Evolutionary conservation across 2,113 vertebrate species (phyloP).

Genomic region (Pteropus alecto): DNA sequence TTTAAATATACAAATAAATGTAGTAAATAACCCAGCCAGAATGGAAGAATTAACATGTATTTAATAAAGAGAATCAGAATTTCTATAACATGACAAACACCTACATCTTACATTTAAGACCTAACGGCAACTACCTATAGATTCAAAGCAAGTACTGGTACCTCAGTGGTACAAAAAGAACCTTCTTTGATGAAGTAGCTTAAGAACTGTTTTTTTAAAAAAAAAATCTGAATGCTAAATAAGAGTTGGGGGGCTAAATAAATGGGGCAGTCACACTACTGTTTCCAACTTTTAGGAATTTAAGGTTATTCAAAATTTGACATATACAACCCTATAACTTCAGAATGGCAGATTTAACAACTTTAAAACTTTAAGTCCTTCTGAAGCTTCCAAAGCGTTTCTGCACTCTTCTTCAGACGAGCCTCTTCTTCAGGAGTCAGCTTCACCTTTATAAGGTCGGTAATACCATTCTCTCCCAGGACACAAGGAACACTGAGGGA

Average conservation of each 20-base stretch:
- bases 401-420: conserved; percentile 90
- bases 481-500: conserved; percentile 95
- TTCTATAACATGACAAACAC: not conserved
- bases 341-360: not conserved
- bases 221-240: not conserved
- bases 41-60: not conserved
- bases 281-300: not conserved
- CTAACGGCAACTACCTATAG: not conserved
- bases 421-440: conserved; percentile 90
- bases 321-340: conserved; percentile 39
- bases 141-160: not conserved
- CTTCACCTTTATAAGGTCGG: conserved; percentile 90
- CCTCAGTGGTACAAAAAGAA: not conserved
- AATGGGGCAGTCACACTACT: not conserved
- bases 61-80: not conserved
- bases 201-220: not conserved
- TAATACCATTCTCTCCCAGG: conserved; percentile 90
- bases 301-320: conserved; percentile 47
- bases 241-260: not conserved
- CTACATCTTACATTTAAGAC: not conserved
- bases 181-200: not conserved
- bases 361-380: conserved; percentile 91
- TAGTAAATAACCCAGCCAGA: not conserved
- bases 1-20: not conserved
- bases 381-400: conserved; percentile 94